phyloP scores from a whole-genome alignment of 1,140 invertebrate genomes.

The Drosophila fuyamai region DNA sequence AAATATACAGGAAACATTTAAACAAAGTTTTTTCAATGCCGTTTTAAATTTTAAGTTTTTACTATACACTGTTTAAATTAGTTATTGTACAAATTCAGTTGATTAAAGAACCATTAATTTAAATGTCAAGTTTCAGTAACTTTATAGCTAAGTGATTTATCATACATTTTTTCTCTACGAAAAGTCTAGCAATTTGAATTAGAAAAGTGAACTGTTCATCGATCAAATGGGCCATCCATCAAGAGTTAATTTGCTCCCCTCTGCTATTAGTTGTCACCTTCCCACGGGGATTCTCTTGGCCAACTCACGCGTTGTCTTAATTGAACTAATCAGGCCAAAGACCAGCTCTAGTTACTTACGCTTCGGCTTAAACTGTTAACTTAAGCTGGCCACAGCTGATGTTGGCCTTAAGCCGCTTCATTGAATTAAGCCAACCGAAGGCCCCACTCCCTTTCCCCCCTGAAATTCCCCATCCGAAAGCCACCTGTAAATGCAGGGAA shows the following conservation, averaged over 20 bases:
- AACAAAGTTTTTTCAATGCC: too few relatives aligned
- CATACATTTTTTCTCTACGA: conserved; percentile 7
- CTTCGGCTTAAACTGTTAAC: conserved; percentile 44
- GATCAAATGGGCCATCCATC: conserved; percentile 46
- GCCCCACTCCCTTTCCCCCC: background rate
- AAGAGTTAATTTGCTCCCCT: conserved; percentile 7
- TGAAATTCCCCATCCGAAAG: background rate
- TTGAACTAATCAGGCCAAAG: conserved; percentile 47
- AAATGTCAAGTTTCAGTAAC: background rate
- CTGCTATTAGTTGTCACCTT: conserved; percentile 14
- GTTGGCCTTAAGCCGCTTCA: conserved; percentile 55
- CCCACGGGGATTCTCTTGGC: conserved; percentile 37
- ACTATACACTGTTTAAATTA: too few relatives aligned
- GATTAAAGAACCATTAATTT: too few relatives aligned
- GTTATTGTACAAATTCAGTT: too few relatives aligned
- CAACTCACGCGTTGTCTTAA: conserved; percentile 36
- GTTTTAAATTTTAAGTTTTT: too few relatives aligned
- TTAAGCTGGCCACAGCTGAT: conserved; percentile 50
- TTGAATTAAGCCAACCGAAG: conserved; percentile 74
- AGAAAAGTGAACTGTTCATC: conserved; percentile 26
- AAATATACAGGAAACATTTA: too few relatives aligned
- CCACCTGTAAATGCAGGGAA: conserved; percentile 59
- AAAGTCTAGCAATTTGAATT: conserved; percentile 26
- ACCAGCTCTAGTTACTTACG: conserved; percentile 37
- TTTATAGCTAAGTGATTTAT: conserved; percentile 25